Percentiles rank a stretch among this genome's conserved stretches.
Conservation (phyloP, 2,113 vertebrate genomes). For the Nothocercus julius region DNA sequence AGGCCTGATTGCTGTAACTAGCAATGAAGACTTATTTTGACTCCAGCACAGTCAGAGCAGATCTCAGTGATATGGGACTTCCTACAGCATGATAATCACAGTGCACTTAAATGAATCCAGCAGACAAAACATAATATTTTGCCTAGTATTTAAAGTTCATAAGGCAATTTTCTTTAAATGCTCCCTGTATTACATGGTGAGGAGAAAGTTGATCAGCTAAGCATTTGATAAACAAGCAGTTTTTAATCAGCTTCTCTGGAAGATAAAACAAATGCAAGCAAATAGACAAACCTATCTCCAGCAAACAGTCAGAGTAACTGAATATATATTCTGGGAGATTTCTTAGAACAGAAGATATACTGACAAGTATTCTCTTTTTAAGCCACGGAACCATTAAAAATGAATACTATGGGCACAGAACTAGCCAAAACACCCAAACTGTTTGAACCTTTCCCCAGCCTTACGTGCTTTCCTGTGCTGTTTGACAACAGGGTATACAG, state of each 20-base stretch:
- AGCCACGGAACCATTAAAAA: background rate
- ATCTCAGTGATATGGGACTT: conserved; percentile 14
- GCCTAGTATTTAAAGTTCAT: conserved; percentile 27
- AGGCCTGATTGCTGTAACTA: background rate
- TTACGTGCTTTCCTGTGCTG: background rate
- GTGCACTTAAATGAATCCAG: background rate
- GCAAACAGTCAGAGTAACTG: background rate
- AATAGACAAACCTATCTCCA: conserved; percentile 23
- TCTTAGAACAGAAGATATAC: background rate
- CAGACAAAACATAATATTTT: conserved; percentile 31
- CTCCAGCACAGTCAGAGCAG: background rate
- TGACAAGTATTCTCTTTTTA: background rate
- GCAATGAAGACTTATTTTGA: conserved; percentile 21
- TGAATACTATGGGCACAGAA: background rate
- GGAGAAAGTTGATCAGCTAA: conserved; percentile 28
- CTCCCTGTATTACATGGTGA: background rate
- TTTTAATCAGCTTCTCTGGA: conserved; percentile 13
- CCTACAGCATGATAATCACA: conserved; percentile 4
- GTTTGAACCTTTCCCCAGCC: background rate
- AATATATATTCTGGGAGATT: background rate
- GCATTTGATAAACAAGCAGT: background rate
- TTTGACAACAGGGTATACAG: background rate
- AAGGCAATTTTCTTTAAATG: conserved; percentile 23
- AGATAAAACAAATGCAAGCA: conserved; percentile 52
- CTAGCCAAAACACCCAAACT: background rate